Conservation (phyloP, 2,888 invertebrate species). For the Tetranychus piercei region DNA sequence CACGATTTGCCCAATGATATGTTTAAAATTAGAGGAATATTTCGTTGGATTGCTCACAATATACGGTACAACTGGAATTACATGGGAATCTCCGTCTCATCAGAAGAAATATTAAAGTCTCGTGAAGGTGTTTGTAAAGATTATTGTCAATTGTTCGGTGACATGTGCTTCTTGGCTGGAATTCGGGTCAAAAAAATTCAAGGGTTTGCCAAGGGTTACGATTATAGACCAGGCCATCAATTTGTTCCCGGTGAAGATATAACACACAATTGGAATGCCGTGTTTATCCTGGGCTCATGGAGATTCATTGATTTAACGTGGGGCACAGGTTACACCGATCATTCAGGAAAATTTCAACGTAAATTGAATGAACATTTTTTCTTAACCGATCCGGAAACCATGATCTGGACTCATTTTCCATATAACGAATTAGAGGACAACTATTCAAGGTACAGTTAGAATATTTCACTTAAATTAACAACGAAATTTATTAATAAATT, state of each 20-base stretch:
- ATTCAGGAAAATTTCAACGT: slow-evolving; percentile 28
- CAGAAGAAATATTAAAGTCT: slow-evolving; percentile 22
- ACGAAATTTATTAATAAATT: neutral
- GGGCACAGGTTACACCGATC: slow-evolving; percentile 29
- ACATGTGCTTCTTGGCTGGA: slow-evolving; percentile 29
- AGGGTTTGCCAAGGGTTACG: slow-evolving; percentile 30
- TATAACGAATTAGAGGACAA: slow-evolving; percentile 28
- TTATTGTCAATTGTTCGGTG: slow-evolving; percentile 29
- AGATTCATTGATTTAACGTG: slow-evolving; percentile 30
- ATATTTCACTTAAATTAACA: neutral
- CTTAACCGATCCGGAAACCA: slow-evolving; percentile 30
- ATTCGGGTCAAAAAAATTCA: slow-evolving; percentile 29
- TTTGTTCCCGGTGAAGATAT: slow-evolving; percentile 29
- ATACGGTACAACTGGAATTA: slow-evolving; percentile 30
- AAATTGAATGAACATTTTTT: slow-evolving; percentile 30
- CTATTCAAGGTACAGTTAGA: slow-evolving; percentile 27
- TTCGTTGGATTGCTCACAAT: slow-evolving; percentile 30
- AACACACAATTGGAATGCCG: slow-evolving; percentile 30
- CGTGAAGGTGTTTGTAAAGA: slow-evolving; percentile 29
- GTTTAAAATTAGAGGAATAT: slow-evolving; percentile 29
- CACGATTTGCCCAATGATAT: slow-evolving; percentile 27
- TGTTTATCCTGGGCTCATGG: slow-evolving; percentile 30
- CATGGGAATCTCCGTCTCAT: slow-evolving; percentile 24
- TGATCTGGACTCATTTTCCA: slow-evolving; percentile 31
- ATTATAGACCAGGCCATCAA: slow-evolving; percentile 28